Evolutionary conservation across 2,797 vertebrate genomes (phyloP).

Genomic region (Ispidina lecontei): DNA sequence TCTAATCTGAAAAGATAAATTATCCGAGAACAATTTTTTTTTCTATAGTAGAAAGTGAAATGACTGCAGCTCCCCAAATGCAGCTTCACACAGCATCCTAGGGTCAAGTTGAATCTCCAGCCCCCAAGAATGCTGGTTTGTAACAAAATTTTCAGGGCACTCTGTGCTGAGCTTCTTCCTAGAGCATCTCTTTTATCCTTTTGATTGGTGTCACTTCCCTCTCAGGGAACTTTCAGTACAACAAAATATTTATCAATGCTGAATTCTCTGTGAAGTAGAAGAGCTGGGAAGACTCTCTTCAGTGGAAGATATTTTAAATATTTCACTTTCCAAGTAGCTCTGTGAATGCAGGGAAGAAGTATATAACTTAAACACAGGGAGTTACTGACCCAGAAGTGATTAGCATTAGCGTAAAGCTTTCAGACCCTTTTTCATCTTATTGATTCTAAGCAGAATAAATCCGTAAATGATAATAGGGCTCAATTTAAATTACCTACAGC

Average conservation of each 20-base stretch:
- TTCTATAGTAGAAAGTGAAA: not conserved
- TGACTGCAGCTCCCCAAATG: not conserved
- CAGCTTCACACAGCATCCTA: not conserved
- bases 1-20: not conserved
- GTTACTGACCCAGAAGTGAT: conserved; percentile 70
- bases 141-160: not conserved
- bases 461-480: conserved; percentile 74
- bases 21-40: not conserved
- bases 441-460: conserved; percentile 78
- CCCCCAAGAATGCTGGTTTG: not conserved
- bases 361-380: conserved; percentile 63
- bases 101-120: not conserved
- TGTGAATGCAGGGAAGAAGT: conserved; percentile 35
- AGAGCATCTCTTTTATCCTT: conserved; percentile 29
- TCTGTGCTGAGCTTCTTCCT: conserved; percentile 1
- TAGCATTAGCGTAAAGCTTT: conserved; percentile 70
- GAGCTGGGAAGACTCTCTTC: not conserved
- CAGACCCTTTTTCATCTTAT: conserved; percentile 67
- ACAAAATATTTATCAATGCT: conserved; percentile 28
- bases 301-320: conserved; percentile 58
- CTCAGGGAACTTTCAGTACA: not conserved
- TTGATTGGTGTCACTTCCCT: not conserved
- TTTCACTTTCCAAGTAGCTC: conserved; percentile 42
- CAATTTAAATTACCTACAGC: conserved; percentile 79
- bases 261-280: conserved; percentile 31